Base-by-base conservation (phyloP, 2,888 invertebrate genomes). In the Galerucella pusilla region DNA sequence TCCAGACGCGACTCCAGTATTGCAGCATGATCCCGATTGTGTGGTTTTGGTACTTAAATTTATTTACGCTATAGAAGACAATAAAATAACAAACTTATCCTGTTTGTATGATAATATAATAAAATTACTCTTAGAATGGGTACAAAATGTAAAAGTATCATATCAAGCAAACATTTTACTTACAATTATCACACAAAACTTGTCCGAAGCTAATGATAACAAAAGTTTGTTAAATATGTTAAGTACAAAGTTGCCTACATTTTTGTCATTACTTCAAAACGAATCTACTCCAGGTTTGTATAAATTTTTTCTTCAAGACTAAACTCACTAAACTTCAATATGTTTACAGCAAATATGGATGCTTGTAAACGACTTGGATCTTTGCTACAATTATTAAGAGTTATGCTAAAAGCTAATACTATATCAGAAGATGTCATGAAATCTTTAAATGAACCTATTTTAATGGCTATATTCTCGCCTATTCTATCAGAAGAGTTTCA, bases 21-120 rank as follows among this genome's bases (percentile, higher is more conserved):
- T 77, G 45, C 75, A 70, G 14, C 68, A 77, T n/a, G 82, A 82
- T 78, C 85, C 88, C 4, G 90, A 90, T 80, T 90, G 90, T 75
- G 86, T 89, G 63, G 85, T 87, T 11, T 81, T 89, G 1, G 80
- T 90, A 14, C 88, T 91, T 80, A 89, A 90, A 81, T 90, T 91
- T 82, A 82, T 91, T 25, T 82, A 87, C 57, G 88, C 88, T 0
- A 79, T 90, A 16, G 85, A 90, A 16, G 86, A 87, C 77, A 79
- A 89, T n/a, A 86, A 88, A 81, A 76, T 89, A 2, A 81, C 86
- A 1, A 83, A 87, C 64, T 80, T 90, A 12, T 77, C 84, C n/a
- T 77, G 79, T 9, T 82, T 89, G 1, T 88, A 90, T 81, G 83
- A 88, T 12, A 79, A 81, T 28, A 86, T 90, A 45, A 86, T 89